Conservation (phyloP, 23 tunicate species). For the Oikopleura vanhoeffeni region DNA sequence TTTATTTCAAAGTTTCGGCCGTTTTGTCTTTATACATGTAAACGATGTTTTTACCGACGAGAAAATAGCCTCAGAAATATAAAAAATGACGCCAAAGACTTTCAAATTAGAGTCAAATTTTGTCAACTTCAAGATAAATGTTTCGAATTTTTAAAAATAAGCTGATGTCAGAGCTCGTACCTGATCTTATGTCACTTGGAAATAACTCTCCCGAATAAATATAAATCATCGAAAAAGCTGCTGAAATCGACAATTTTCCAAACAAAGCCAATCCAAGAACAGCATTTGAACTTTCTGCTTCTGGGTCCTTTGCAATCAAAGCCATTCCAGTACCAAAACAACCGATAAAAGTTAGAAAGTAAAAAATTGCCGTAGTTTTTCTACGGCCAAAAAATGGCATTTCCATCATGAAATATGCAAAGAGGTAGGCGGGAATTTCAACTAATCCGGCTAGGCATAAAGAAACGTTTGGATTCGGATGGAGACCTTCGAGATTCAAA, state of each 20-base stretch:
- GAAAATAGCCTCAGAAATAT: too few relatives aligned
- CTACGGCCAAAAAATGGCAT: not conserved
- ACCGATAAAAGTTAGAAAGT: not conserved
- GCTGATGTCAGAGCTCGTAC: too few relatives aligned
- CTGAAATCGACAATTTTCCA: not conserved
- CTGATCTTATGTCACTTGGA: not conserved
- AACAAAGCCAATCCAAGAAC: not conserved
- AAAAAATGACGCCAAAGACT: too few relatives aligned
- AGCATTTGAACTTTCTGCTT: not conserved
- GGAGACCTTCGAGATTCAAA: not conserved
- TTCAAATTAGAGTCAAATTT: too few relatives aligned
- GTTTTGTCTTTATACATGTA: too few relatives aligned
- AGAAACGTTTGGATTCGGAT: not conserved
- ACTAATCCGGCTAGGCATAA: not conserved
- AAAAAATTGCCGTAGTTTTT: not conserved
- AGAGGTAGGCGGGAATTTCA: not conserved
- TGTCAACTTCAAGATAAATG: too few relatives aligned
- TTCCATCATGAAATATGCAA: not conserved
- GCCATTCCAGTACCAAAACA: not conserved
- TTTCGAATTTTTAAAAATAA: too few relatives aligned
- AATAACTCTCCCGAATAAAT: not conserved
- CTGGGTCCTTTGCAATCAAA: not conserved
- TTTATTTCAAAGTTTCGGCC: too few relatives aligned
- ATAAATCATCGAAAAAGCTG: not conserved
- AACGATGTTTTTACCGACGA: too few relatives aligned